phyloP scores from a whole-genome alignment of 1,140 invertebrate genomes.

The Pseudachorutes palmiensis region DNA sequence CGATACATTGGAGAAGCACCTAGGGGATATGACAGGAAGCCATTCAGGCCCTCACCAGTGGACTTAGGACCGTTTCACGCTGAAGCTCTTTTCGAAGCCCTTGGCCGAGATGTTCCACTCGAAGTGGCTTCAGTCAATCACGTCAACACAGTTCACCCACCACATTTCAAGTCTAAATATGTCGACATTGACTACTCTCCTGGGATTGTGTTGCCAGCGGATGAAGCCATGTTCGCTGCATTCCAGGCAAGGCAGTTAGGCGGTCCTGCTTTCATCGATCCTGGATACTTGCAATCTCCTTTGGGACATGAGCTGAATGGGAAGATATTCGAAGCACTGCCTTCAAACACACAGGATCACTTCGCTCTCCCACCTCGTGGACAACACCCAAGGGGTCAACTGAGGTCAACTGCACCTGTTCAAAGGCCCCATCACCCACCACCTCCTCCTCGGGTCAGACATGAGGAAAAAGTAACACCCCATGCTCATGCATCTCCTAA shows the following conservation, averaged over 20 bases:
- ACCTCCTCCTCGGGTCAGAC: not conserved
- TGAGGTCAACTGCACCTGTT: too few species aligned
- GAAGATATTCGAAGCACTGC: not conserved
- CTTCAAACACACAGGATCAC: not conserved
- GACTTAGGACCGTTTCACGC: not conserved
- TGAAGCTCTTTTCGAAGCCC: not conserved
- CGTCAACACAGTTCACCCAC: not conserved
- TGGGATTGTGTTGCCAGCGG: not conserved
- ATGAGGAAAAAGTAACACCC: not conserved
- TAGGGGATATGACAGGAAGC: not conserved
- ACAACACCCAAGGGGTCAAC: not conserved
- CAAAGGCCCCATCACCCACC: not conserved
- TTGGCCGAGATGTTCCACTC: not conserved
- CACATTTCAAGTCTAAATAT: not conserved
- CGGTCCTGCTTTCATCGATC: constrained; percentile 7
- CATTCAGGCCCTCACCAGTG: not conserved
- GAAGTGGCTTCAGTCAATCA: not conserved
- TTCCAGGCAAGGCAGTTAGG: constrained; percentile 4
- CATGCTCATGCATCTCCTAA: not conserved
- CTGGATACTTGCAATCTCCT: not conserved
- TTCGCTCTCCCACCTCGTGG: not conserved
- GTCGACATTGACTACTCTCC: constrained; percentile 4
- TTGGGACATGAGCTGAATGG: constrained; percentile 2
- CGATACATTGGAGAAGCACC: not conserved
- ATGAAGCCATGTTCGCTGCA: constrained; percentile 13